phyloP scores from a whole-genome alignment of 2,888 invertebrate species.

The Macroteleia sp. region DNA sequence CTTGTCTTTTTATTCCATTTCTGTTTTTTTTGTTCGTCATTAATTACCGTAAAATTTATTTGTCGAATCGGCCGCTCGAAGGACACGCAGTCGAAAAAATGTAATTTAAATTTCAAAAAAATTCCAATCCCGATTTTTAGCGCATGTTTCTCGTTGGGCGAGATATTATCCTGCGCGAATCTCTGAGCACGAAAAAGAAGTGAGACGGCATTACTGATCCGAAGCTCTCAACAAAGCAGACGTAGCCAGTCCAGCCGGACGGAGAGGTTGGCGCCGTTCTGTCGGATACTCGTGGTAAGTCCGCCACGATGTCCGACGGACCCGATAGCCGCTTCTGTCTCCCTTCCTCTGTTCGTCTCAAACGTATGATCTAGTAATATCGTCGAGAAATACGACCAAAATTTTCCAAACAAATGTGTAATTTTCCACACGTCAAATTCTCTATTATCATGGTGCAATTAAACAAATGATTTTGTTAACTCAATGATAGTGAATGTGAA shows the following conservation, averaged over 20 bases:
- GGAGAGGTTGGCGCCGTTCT: conserved; percentile 53
- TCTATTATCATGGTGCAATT: too few species aligned
- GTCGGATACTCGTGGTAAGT: conserved; percentile 56
- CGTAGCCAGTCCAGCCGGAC: conserved; percentile 45
- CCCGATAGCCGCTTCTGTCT: conserved; percentile 36
- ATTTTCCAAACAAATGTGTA: neutral
- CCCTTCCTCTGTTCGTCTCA: conserved; percentile 27
- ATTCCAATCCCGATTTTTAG: conserved; percentile 45
- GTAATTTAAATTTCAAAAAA: conserved; percentile 45
- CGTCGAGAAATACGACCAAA: conserved; percentile 1
- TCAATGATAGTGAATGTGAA: too few species aligned
- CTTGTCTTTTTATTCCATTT: too few species aligned
- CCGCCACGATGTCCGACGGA: conserved; percentile 51
- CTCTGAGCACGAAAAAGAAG: conserved; percentile 51
- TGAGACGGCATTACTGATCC: conserved; percentile 49
- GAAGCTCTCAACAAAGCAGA: conserved; percentile 43
- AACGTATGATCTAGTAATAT: conserved; percentile 38
- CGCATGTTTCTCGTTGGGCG: conserved; percentile 39
- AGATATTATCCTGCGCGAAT: conserved; percentile 55
- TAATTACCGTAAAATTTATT: conserved; percentile 13
- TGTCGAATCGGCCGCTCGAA: neutral
- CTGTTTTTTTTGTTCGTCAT: too few species aligned
- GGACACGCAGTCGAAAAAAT: conserved; percentile 29
- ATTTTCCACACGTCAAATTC: neutral
- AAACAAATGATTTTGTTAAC: too few species aligned